Conservation (phyloP, 2,113 vertebrate species). For the Motacilla tschutschensis region DNA sequence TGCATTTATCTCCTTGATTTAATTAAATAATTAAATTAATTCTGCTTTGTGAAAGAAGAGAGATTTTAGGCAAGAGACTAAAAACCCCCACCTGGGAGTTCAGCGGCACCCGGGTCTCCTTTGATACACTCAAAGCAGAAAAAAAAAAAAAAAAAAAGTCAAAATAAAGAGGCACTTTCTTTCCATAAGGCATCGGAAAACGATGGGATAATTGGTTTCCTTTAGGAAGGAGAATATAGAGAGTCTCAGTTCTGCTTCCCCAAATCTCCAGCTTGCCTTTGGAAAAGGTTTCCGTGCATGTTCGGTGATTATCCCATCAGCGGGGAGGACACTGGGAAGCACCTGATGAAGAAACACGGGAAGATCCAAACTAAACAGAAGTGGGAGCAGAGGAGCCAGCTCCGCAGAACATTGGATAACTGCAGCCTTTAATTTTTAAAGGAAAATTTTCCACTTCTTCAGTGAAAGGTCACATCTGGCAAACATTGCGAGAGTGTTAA, state of each 20-base stretch:
- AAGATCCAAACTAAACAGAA: constrained; percentile 59
- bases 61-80: background rate
- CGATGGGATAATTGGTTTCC: constrained; percentile 12
- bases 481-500: constrained; percentile 29
- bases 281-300: background rate
- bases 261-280: background rate
- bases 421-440: background rate
- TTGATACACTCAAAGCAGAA: background rate
- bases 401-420: background rate
- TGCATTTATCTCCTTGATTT: background rate
- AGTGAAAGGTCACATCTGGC: constrained; percentile 55
- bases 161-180: constrained; percentile 12
- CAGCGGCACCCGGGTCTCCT: background rate
- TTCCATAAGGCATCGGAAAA: background rate
- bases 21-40: background rate
- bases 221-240: background rate
- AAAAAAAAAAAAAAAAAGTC: background rate
- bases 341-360: constrained; percentile 50
- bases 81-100: background rate
- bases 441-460: constrained; percentile 46
- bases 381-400: background rate
- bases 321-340: constrained; percentile 26
- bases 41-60: background rate
- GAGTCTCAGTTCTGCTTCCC: background rate
- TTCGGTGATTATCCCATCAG: background rate